A percentile compares a stretch with the other conserved stretches of the same genome.
phyloP scores from a whole-genome alignment of 2,113 vertebrate species.

The Cephalopterus ornatus region DNA sequence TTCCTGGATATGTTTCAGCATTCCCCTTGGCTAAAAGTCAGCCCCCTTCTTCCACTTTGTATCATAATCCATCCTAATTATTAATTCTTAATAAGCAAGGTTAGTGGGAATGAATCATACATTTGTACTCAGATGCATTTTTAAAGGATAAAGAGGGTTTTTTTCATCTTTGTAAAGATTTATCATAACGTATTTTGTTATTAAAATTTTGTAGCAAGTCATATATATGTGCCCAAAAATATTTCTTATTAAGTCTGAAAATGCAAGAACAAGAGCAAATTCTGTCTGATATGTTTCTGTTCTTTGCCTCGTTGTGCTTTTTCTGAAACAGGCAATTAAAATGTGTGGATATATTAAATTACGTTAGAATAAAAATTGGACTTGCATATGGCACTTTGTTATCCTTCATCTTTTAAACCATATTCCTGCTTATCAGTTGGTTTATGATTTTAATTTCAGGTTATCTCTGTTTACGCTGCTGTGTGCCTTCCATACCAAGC shows the following conservation, averaged over 20 bases:
- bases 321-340: neutral
- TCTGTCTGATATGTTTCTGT: neutral
- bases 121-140: neutral
- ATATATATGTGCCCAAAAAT: neutral
- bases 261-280: neutral
- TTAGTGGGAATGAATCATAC: neutral
- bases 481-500: neutral
- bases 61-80: neutral
- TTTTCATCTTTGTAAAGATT: neutral
- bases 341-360: neutral
- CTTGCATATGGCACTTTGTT: constrained; percentile 1
- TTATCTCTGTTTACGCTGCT: neutral
- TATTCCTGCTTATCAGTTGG: neutral
- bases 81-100: neutral
- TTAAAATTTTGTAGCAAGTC: neutral
- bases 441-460: constrained; percentile 16
- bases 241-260: neutral
- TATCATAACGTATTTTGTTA: accelerated
- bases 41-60: neutral
- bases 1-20: neutral
- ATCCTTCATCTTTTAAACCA: neutral
- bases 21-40: neutral
- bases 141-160: neutral
- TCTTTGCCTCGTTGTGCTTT: neutral
- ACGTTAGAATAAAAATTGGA: neutral